These are phyloP conservation scores for Calephelis virginiensis DNA, from an alignment of 1,140 invertebrate species.

Conservation along the genomic window DNA sequence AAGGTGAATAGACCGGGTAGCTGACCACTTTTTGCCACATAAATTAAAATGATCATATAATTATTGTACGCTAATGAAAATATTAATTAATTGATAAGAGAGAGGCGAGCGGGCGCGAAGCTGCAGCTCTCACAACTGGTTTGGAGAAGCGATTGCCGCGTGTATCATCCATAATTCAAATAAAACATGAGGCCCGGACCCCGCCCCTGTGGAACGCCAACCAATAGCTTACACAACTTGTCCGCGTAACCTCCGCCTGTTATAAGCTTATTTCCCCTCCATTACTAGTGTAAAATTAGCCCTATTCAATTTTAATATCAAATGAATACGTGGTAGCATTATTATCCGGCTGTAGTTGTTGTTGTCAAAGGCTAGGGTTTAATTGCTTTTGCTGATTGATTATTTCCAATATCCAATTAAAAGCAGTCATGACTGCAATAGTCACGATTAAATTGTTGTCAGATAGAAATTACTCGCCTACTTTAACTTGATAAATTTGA, in stretches of 20 bases:
- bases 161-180: slow-evolving; percentile 76
- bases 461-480: not conserved
- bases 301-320: slow-evolving; percentile 61
- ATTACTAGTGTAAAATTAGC: slow-evolving; percentile 58
- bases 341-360: slow-evolving; percentile 45
- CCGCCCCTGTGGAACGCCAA: slow-evolving; percentile 65
- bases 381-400: slow-evolving; percentile 60
- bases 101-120: slow-evolving; percentile 66
- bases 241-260: slow-evolving; percentile 56
- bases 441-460: slow-evolving; percentile 45
- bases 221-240: slow-evolving; percentile 60
- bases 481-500: not conserved
- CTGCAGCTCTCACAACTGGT: slow-evolving; percentile 69
- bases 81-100: slow-evolving; percentile 73
- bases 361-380: slow-evolving; percentile 41
- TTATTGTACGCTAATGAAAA: slow-evolving; percentile 55
- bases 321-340: slow-evolving; percentile 61
- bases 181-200: slow-evolving; percentile 70
- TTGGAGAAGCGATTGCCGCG: slow-evolving; percentile 53
- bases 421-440: slow-evolving; percentile 50
- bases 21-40: slow-evolving; percentile 16
- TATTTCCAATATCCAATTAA: slow-evolving; percentile 63
- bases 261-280: slow-evolving; percentile 58
- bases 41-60: slow-evolving; percentile 17
- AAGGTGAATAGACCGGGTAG: not conserved